Evolutionary conservation across 2,797 vertebrate species (phyloP).

Genomic region (Anisognathus igniventris): DNA sequence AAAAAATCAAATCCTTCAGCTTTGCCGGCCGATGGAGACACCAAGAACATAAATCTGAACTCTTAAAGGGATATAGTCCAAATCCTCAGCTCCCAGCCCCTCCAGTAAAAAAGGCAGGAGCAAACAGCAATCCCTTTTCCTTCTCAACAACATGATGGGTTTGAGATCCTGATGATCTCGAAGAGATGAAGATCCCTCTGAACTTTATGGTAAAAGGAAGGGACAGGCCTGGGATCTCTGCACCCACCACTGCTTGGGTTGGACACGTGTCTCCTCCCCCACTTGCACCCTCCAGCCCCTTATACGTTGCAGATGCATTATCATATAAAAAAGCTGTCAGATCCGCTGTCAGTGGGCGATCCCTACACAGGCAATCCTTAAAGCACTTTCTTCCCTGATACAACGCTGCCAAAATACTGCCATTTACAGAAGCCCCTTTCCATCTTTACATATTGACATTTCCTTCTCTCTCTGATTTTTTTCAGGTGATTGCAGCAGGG

Average conservation of each 20-base stretch:
- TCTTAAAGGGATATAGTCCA: not conserved
- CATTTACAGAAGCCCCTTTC: not conserved
- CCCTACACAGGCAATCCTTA: not conserved
- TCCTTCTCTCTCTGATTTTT: not conserved
- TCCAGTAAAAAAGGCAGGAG: not conserved
- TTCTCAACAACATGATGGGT: not conserved
- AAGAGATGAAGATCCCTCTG: not conserved
- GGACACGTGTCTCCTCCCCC: not conserved
- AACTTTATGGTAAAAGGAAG: not conserved
- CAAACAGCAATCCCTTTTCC: not conserved
- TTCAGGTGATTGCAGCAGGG: not conserved
- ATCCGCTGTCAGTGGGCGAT: not conserved
- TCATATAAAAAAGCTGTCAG: not conserved
- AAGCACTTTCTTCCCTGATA: not conserved
- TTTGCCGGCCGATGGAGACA: not conserved
- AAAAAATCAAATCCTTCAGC: not conserved
- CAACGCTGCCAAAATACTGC: not conserved
- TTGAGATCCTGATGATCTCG: accelerated
- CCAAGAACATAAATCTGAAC: not conserved
- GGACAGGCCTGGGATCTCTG: not conserved
- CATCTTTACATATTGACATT: not conserved
- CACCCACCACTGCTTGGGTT: not conserved
- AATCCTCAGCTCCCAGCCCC: not conserved
- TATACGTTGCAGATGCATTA: not conserved
- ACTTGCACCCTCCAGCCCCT: not conserved